Percentiles rank a stretch among this genome's conserved stretches.
Evolutionary conservation across 2,888 invertebrate species (phyloP).

Genomic region (Apeira syringaria): DNA sequence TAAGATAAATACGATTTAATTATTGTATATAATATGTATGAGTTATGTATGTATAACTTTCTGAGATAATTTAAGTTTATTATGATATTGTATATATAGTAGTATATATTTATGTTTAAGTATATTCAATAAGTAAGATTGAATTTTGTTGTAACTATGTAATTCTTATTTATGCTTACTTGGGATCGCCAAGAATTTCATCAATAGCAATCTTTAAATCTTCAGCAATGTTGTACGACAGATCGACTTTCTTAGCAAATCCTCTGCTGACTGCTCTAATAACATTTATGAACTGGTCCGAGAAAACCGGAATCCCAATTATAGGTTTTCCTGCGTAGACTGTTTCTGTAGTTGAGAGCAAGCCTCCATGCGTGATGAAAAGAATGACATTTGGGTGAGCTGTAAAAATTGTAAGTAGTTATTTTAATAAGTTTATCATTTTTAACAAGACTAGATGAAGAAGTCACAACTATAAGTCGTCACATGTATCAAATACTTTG

Average conservation of each 20-base stretch:
- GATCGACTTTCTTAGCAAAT: conserved; percentile 40
- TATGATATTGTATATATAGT: too few relatives aligned
- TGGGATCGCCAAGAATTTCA: conserved; percentile 40
- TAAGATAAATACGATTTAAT: too few relatives aligned
- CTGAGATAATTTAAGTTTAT: too few relatives aligned
- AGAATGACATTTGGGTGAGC: conserved; percentile 61
- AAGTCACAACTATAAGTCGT: too few relatives aligned
- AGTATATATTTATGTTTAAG: too few relatives aligned
- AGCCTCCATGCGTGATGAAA: conserved; percentile 66
- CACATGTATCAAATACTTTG: too few relatives aligned
- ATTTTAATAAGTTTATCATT: too few relatives aligned
- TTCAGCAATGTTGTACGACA: conserved; percentile 37
- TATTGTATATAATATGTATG: too few relatives aligned
- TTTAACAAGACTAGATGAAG: too few relatives aligned
- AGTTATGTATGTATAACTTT: too few relatives aligned
- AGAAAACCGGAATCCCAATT: conserved; percentile 60
- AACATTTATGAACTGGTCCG: conserved; percentile 58
- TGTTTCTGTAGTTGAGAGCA: conserved; percentile 57
- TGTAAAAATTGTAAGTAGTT: conserved; percentile 36
- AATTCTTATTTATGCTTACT: conserved; percentile 38
- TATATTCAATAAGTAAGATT: too few relatives aligned
- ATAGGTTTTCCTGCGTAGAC: conserved; percentile 56
- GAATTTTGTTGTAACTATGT: too few relatives aligned
- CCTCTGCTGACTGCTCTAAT: conserved; percentile 49
- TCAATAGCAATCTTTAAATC: conserved; percentile 41